Evolutionary conservation across 2,797 vertebrate genomes (phyloP).

Genomic region (Bufotes viridis): DNA sequence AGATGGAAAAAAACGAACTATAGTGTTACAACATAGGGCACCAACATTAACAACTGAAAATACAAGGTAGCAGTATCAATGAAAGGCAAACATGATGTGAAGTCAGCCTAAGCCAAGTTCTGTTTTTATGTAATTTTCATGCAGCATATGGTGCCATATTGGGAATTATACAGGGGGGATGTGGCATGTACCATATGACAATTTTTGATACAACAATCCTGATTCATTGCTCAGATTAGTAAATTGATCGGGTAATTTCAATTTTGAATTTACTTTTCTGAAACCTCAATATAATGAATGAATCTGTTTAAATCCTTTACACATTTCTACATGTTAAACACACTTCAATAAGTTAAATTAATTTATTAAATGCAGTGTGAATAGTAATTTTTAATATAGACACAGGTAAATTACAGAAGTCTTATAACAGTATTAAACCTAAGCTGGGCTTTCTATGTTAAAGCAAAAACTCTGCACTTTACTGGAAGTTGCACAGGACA

Average conservation of each 20-base stretch:
- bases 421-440: neutral
- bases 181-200: too few relatives aligned
- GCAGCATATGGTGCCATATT: too few relatives aligned
- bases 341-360: neutral
- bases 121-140: too few relatives aligned
- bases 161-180: too few relatives aligned
- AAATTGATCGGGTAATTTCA: neutral
- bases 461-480: neutral
- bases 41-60: too few relatives aligned
- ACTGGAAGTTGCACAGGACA: slow-evolving; percentile 4
- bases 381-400: neutral
- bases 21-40: too few relatives aligned
- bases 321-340: neutral
- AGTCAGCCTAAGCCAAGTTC: too few relatives aligned
- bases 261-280: neutral
- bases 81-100: too few relatives aligned
- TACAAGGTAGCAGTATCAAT: too few relatives aligned
- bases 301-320: neutral
- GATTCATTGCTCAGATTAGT: neutral
- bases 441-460: neutral
- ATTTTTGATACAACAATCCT: neutral
- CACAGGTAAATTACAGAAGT: neutral
- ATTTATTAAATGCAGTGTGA: neutral
- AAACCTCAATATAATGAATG: neutral
- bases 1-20: too few relatives aligned